phyloP scores from a whole-genome alignment of 2,113 vertebrate genomes.

The Xyliphius kryptos region DNA sequence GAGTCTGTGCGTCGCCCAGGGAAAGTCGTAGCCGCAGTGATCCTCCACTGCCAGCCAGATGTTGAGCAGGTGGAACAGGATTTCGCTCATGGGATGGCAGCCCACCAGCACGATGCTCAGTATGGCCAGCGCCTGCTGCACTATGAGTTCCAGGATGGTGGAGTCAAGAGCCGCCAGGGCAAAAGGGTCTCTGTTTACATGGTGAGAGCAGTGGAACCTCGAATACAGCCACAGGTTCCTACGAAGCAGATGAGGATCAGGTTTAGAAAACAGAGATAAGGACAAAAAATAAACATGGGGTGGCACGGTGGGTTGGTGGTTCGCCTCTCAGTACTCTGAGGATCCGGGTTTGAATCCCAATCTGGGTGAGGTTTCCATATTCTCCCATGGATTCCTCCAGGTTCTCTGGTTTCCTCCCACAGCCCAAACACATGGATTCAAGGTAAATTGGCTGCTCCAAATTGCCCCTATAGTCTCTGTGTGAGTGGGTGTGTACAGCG shows the following conservation, averaged over 20 bases:
- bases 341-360: too few relatives aligned
- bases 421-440: too few relatives aligned
- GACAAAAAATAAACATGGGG: neutral
- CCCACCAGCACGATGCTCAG: constrained; percentile 50
- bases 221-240: constrained; percentile 61
- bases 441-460: too few relatives aligned
- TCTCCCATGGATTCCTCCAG: too few relatives aligned
- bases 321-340: too few relatives aligned
- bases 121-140: constrained; percentile 60
- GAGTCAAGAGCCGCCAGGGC: constrained; percentile 65
- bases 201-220: constrained; percentile 60
- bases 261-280: neutral
- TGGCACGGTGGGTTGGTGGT: too few relatives aligned
- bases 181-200: constrained; percentile 56
- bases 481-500: too few relatives aligned
- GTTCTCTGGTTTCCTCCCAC: too few relatives aligned
- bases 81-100: constrained; percentile 66
- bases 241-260: constrained; percentile 7
- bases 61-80: constrained; percentile 66
- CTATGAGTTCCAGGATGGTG: constrained; percentile 59
- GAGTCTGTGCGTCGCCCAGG: constrained; percentile 60
- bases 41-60: constrained; percentile 70
- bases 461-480: too few relatives aligned
- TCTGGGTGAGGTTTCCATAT: too few relatives aligned
- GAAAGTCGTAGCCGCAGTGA: constrained; percentile 71